Base-by-base conservation (phyloP, 1,140 invertebrate genomes). In the Zophobas atratus region DNA sequence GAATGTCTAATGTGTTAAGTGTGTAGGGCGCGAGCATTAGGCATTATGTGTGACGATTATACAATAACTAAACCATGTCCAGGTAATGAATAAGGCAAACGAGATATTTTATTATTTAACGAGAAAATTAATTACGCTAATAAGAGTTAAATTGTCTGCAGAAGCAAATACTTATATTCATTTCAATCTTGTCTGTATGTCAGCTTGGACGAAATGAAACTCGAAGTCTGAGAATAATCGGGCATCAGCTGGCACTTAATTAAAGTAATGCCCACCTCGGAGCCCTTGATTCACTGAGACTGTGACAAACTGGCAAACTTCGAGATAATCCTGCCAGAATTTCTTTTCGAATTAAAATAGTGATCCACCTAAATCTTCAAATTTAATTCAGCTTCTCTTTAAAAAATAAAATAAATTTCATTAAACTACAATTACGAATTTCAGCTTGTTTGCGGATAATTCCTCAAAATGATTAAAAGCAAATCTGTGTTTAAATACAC, bases 181-280 rank as follows among this genome's bases (percentile, higher is more conserved):
- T 81, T 81, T 78, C 80, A 63, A 76, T 81, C 78, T 79, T 81
- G 81, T 79, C 81, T 80, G 77, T 76, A 76, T 81, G 80, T 81
- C 77, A 82, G 79, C 70, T 70, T 77, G 75, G 77, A 81, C 75
- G 76, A 74, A 81, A 77, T 76, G 80, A 57, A 75, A 73, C 76
- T 79, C 75, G 76, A 79, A 82, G 80, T 76, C 78, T 81, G 78
- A 77, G 81, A 81, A 82, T 81, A 81, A 81, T 81, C 80, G 80
- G 76, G 80, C 80, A 82, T 82, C 81, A 82, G 80, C 79, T 81
- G 81, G 80, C 70, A 81, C 80, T 82, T 82, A 82, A 82, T 82
- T 82, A 81, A 82, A 81, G 77, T 80, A 81, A 82, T 80, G 79
- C 81, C 80, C 77, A 82, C 80, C 81, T 81, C 78, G 74, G 70